These are phyloP conservation scores for Emydoidea blandingii DNA, from an alignment of 2,797 vertebrate genomes.

Conservation along the genomic window DNA sequence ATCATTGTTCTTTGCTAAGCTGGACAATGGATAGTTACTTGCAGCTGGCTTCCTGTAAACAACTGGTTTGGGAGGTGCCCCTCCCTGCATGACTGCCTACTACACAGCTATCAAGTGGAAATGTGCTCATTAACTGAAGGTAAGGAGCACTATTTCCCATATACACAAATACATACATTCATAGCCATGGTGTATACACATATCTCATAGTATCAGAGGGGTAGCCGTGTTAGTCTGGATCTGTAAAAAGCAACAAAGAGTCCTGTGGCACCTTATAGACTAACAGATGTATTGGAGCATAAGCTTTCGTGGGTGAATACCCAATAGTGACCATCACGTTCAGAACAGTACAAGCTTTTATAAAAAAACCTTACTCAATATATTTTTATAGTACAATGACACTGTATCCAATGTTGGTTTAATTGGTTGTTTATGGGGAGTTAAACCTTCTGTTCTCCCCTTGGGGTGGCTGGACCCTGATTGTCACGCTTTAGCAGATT, in stretches of 20 bases:
- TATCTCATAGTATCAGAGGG: too few species aligned
- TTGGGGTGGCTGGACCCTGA: background rate
- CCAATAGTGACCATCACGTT: background rate
- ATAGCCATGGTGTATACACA: background rate
- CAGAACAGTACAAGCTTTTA: background rate
- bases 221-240: too few species aligned
- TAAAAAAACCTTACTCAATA: background rate
- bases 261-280: too few species aligned
- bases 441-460: background rate
- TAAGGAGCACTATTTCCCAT: background rate
- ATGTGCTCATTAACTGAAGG: background rate
- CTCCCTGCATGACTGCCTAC: background rate
- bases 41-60: background rate
- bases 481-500: background rate
- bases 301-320: too few species aligned
- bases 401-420: background rate
- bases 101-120: background rate
- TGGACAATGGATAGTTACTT: background rate
- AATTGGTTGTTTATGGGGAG: background rate
- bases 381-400: background rate
- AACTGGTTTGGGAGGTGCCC: background rate
- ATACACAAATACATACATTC: background rate
- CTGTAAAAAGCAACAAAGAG: too few species aligned
- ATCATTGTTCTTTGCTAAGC: background rate
- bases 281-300: too few species aligned